phyloP scores from a whole-genome alignment of 2,113 vertebrate species.

The Xyrauchen texanus region DNA sequence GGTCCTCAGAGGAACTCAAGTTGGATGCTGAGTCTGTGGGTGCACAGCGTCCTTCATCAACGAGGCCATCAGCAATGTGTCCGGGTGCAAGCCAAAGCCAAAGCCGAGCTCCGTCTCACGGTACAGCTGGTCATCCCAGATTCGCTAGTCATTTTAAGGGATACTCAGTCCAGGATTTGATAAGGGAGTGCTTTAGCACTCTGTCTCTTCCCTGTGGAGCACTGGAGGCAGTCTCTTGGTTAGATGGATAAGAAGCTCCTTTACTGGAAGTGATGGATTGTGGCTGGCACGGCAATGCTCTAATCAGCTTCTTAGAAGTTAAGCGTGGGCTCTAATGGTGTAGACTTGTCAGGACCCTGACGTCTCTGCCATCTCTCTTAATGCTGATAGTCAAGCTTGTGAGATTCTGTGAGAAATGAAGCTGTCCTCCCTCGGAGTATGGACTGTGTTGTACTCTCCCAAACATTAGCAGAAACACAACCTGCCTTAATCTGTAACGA shows the following conservation, averaged over 20 bases:
- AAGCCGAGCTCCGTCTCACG: slow-evolving; percentile 39
- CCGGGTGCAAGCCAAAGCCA: slow-evolving; percentile 48
- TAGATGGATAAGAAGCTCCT: slow-evolving; percentile 58
- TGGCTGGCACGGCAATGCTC: slow-evolving; percentile 44
- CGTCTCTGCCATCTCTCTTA: slow-evolving; percentile 54
- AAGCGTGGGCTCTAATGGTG: slow-evolving; percentile 61
- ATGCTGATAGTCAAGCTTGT: slow-evolving; percentile 40
- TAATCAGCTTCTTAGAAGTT: slow-evolving; percentile 60
- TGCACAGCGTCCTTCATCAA: slow-evolving; percentile 64
- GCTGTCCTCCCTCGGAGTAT: slow-evolving; percentile 43
- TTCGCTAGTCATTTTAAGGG: slow-evolving; percentile 46
- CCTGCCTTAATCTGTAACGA: slow-evolving; percentile 28
- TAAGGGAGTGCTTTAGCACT: slow-evolving; percentile 51
- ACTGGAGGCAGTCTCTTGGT: slow-evolving; percentile 47
- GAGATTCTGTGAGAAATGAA: slow-evolving; percentile 51
- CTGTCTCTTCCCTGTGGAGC: slow-evolving; percentile 31
- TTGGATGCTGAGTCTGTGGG: slow-evolving; percentile 56
- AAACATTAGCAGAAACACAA: slow-evolving; percentile 48
- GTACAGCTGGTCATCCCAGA: slow-evolving; percentile 50
- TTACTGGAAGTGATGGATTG: slow-evolving; percentile 61
- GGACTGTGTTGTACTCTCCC: slow-evolving; percentile 45
- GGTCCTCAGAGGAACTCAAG: slow-evolving; percentile 52
- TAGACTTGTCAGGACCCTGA: slow-evolving; percentile 58
- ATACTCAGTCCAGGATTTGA: slow-evolving; percentile 46
- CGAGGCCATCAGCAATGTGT: slow-evolving; percentile 65